A percentile compares a stretch with the other conserved stretches of the same genome.
Conservation (phyloP, 2,888 invertebrate species). For the Drosophila nigritarsus region DNA sequence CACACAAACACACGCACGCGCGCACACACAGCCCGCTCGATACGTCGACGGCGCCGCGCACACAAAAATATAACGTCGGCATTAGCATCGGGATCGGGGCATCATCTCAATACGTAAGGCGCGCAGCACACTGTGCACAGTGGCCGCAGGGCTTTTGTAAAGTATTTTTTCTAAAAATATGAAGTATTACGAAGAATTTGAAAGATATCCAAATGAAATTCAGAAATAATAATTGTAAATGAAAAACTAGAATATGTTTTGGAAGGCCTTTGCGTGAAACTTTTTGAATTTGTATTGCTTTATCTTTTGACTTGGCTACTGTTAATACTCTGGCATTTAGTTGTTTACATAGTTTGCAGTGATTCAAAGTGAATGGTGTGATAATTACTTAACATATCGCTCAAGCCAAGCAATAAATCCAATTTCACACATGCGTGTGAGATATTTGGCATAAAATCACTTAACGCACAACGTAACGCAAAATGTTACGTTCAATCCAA, state of each 20-base stretch:
- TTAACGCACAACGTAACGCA: not conserved
- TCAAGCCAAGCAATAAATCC: conserved; percentile 10
- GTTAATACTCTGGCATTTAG: not conserved
- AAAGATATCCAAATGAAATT: not conserved
- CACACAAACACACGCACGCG: conserved; percentile 43
- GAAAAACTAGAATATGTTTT: not conserved
- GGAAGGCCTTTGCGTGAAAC: not conserved
- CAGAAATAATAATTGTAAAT: not conserved
- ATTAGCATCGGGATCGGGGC: conserved; percentile 62
- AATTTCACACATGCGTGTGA: conserved; percentile 38
- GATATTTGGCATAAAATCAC: conserved; percentile 7
- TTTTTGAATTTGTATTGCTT: not conserved
- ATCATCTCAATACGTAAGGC: conserved; percentile 67
- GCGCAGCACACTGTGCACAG: conserved; percentile 66
- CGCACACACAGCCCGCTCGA: conserved; percentile 36
- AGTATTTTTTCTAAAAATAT: not conserved
- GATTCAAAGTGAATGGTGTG: conserved; percentile 25
- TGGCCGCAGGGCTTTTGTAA: conserved; percentile 27
- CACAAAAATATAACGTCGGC: conserved; percentile 58
- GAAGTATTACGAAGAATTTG: not conserved
- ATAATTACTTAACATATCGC: conserved; percentile 22
- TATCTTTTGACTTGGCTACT: not conserved
- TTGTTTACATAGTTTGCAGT: conserved; percentile 3
- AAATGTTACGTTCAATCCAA: conserved; percentile 30
- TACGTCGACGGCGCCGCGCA: conserved; percentile 52